Conservation (phyloP, 2,888 invertebrate species). For the Laspeyria flexula region DNA sequence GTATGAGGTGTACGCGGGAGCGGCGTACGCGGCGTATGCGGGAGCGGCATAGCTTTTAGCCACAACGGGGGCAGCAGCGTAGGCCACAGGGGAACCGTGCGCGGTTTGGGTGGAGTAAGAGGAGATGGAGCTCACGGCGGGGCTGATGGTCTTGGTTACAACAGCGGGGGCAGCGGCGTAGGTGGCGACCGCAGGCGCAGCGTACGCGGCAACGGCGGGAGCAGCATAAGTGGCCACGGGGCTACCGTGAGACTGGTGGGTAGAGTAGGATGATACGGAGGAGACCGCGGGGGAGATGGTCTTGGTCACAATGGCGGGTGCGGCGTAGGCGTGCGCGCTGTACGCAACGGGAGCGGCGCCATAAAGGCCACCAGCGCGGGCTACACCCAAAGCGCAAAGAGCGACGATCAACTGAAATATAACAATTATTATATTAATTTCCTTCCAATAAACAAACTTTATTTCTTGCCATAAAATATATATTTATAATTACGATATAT, state of each 20-base stretch:
- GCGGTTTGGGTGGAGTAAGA: slow-evolving; percentile 63
- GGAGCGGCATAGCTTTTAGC: slow-evolving; percentile 57
- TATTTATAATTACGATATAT: too few species aligned
- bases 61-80: slow-evolving; percentile 60
- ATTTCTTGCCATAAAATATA: not conserved
- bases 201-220: slow-evolving; percentile 50
- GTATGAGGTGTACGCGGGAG: slow-evolving; percentile 67
- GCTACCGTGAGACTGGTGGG: slow-evolving; percentile 53
- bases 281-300: slow-evolving; percentile 69
- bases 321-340: slow-evolving; percentile 61
- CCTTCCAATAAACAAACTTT: not conserved
- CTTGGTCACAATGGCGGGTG: slow-evolving; percentile 67
- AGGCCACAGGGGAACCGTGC: slow-evolving; percentile 51
- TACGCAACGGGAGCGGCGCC: slow-evolving; percentile 79
- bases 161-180: slow-evolving; percentile 75
- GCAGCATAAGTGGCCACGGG: slow-evolving; percentile 56
- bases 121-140: slow-evolving; percentile 68
- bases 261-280: slow-evolving; percentile 63
- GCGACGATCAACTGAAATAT: slow-evolving; percentile 83
- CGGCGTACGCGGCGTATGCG: slow-evolving; percentile 66
- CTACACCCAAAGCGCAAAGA: slow-evolving; percentile 86
- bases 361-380: slow-evolving; percentile 84
- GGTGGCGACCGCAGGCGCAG: slow-evolving; percentile 54
- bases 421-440: slow-evolving; percentile 2
- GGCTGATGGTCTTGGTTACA: slow-evolving; percentile 48